Evolutionary conservation across 37 sponge, comb jelly and placozoan genomes (phyloP).

Genomic region (Bolinopsis microptera): DNA sequence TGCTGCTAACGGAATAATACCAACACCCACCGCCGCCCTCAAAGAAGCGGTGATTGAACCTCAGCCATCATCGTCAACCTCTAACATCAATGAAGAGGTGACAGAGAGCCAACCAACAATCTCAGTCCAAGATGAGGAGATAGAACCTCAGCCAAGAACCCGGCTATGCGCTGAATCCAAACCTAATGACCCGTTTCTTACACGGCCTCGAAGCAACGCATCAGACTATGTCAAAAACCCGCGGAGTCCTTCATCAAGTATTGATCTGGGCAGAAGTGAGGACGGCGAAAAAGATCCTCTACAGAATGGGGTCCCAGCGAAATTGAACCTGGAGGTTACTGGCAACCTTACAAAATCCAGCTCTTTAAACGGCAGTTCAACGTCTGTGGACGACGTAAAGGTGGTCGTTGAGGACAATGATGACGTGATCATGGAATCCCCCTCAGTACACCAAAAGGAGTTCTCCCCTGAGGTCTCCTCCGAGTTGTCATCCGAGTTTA

Average conservation of each 20-base stretch:
- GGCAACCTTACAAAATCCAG: not conserved
- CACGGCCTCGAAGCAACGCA: slow-evolving; percentile 16
- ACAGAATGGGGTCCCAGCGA: not conserved
- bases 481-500: not conserved
- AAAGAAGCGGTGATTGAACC: not conserved
- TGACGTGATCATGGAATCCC: slow-evolving; percentile 29
- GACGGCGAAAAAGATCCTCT: not conserved
- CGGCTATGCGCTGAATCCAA: not conserved
- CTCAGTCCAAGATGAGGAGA: not conserved
- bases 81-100: not conserved
- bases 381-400: not conserved
- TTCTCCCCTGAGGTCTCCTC: slow-evolving; percentile 23
- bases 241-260: not conserved
- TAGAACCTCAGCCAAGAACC: not conserved
- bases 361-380: not conserved
- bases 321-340: not conserved
- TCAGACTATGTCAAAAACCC: slow-evolving; percentile 10
- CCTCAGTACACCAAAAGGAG: not conserved
- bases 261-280: not conserved
- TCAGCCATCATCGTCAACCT: not conserved
- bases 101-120: not conserved
- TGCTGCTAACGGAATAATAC: not conserved
- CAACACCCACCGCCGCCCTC: not conserved
- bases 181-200: not conserved
- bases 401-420: slow-evolving; percentile 37